A percentile compares a stretch with the other conserved stretches of the same genome.
Conservation (phyloP, 2,797 vertebrate species). For the Florisuga fusca region DNA sequence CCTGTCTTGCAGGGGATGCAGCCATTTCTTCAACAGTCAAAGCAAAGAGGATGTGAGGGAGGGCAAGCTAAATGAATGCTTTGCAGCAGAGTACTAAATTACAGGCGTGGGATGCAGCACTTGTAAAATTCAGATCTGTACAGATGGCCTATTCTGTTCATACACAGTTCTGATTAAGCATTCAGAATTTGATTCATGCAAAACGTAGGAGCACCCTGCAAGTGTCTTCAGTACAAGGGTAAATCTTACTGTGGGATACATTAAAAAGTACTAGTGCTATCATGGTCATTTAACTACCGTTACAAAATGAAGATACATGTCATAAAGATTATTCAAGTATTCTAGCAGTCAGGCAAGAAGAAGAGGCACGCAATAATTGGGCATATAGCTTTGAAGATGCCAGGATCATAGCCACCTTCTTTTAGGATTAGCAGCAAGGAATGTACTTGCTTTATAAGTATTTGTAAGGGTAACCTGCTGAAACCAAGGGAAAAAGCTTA, state of each 20-base stretch:
- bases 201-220: neutral
- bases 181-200: neutral
- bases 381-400: neutral
- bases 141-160: neutral
- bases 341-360: neutral
- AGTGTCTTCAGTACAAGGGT: neutral
- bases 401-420: neutral
- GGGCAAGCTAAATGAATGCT: slow-evolving; percentile 66
- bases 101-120: neutral
- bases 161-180: neutral
- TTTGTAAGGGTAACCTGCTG: slow-evolving; percentile 5
- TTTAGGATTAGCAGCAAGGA: slow-evolving; percentile 17
- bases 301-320: neutral
- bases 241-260: neutral
- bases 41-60: slow-evolving; percentile 70
- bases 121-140: neutral
- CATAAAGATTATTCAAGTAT: neutral
- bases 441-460: neutral
- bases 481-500: neutral
- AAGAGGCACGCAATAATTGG: neutral
- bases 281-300: neutral
- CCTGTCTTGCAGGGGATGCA: slow-evolving; percentile 86
- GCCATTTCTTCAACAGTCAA: slow-evolving; percentile 88
- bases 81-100: slow-evolving; percentile 13
- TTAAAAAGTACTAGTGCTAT: neutral